These are phyloP conservation scores for Meandrina meandrites DNA, from an alignment of 92 coral and sea anemone species.

Conservation along the genomic window DNA sequence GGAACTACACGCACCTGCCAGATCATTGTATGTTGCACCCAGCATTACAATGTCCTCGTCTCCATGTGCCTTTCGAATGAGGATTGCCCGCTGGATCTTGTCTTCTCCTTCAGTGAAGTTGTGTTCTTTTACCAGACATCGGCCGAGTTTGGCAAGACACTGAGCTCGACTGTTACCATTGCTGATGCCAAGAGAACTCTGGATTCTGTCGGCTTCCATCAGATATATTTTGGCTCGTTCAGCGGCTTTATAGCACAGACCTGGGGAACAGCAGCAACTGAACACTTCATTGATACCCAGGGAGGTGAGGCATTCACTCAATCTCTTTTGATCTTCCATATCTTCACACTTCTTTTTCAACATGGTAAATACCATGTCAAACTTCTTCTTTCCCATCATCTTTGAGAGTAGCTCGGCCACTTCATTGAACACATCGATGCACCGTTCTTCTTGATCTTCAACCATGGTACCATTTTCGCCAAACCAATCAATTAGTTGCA, in stretches of 20 bases:
- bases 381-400: slow-evolving; percentile 34
- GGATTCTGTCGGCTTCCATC: slow-evolving; percentile 40
- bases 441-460: background rate
- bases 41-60: slow-evolving; percentile 30
- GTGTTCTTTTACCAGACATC: slow-evolving; percentile 33
- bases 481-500: slow-evolving; percentile 36
- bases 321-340: slow-evolving; percentile 24
- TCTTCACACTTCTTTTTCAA: slow-evolving; percentile 21
- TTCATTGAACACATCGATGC: slow-evolving; percentile 48
- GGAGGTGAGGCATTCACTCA: slow-evolving; percentile 51
- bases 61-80: background rate
- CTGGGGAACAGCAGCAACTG: slow-evolving; percentile 35
- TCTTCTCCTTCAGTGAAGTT: slow-evolving; percentile 8
- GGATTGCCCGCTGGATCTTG: slow-evolving; percentile 43
- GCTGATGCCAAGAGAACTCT: slow-evolving; percentile 27
- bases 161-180: slow-evolving; percentile 60
- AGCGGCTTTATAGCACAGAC: slow-evolving; percentile 41
- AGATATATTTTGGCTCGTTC: slow-evolving; percentile 41
- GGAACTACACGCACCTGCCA: slow-evolving; percentile 52
- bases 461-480: slow-evolving; percentile 8
- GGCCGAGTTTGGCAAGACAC: slow-evolving; percentile 64
- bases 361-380: background rate
- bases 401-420: slow-evolving; percentile 47
- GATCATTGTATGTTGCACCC: slow-evolving; percentile 50
- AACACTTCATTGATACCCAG: slow-evolving; percentile 55